Evolutionary conservation across 2,113 vertebrate genomes (phyloP).

Genomic region (Myxocyprinus asiaticus): DNA sequence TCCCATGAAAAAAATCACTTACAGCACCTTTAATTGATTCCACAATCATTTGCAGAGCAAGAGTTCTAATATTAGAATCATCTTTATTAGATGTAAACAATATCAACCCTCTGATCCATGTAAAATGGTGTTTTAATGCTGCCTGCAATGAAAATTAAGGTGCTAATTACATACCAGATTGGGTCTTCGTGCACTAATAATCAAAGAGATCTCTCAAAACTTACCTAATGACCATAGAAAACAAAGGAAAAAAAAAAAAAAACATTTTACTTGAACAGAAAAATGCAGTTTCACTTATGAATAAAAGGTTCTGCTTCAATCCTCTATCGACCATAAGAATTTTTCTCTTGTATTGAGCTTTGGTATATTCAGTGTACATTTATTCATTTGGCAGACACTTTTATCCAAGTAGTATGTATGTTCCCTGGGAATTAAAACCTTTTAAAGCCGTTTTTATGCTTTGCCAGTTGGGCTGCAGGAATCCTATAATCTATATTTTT

Average conservation of each 20-base stretch:
- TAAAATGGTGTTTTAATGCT: conserved; percentile 1
- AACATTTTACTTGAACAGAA: conserved; percentile 56
- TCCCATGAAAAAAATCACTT: too few species aligned
- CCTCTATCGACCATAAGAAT: too few species aligned
- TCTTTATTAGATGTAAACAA: conserved; percentile 23
- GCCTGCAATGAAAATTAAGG: conserved; percentile 31
- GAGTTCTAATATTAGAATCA: background rate
- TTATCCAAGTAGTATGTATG: too few species aligned
- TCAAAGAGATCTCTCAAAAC: conserved; percentile 31
- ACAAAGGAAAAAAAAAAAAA: conserved; percentile 61
- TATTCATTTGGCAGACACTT: too few species aligned
- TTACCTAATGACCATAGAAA: conserved; percentile 51
- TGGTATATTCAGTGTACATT: too few species aligned
- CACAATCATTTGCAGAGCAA: conserved; percentile 21
- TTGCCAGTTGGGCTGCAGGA: too few species aligned
- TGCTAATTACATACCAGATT: conserved; percentile 51
- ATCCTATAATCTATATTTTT: too few species aligned
- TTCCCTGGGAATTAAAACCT: background rate
- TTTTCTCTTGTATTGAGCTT: too few species aligned
- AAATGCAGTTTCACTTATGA: background rate
- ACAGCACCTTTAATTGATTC: background rate
- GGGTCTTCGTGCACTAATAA: conserved; percentile 44
- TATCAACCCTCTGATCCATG: conserved; percentile 32
- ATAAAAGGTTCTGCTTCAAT: too few species aligned
- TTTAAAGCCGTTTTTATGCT: background rate